Percentiles rank a stretch among this genome's conserved stretches.
phyloP scores from a whole-genome alignment of 2,888 invertebrate genomes.

The Merodon equestris region DNA sequence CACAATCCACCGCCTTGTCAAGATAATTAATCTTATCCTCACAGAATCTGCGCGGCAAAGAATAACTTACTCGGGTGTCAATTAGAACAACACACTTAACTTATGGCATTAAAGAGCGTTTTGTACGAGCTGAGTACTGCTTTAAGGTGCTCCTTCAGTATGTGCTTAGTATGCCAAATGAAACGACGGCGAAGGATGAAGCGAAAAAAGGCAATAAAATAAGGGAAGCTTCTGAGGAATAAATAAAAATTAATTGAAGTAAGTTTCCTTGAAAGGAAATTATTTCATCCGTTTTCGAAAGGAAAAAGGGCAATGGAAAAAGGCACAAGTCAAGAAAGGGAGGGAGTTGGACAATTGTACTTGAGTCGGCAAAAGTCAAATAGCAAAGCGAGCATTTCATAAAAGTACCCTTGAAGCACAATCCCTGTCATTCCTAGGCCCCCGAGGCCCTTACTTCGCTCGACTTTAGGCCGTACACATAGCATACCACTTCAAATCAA shows the following conservation, averaged over 20 bases:
- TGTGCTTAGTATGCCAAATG: too few relatives aligned
- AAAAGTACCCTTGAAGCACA: background rate
- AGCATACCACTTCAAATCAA: constrained; percentile 16
- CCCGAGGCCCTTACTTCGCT: too few relatives aligned
- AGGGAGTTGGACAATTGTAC: constrained; percentile 4
- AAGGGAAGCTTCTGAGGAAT: constrained; percentile 6
- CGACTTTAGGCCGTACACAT: too few relatives aligned
- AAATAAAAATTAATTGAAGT: constrained; percentile 22
- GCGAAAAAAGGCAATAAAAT: background rate
- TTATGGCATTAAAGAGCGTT: too few relatives aligned
- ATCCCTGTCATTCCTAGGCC: background rate
- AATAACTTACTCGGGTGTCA: too few relatives aligned
- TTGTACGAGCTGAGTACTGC: background rate
- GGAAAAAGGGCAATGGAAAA: background rate
- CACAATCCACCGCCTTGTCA: too few relatives aligned
- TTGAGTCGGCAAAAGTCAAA: background rate
- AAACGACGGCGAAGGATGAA: too few relatives aligned
- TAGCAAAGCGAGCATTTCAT: constrained; percentile 4
- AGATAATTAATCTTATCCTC: too few relatives aligned
- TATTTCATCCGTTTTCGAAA: background rate
- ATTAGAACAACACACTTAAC: background rate
- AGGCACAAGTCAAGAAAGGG: background rate
- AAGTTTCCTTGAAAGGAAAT: constrained; percentile 17
- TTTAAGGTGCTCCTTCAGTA: background rate
- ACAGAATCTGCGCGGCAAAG: too few relatives aligned